phyloP scores from a whole-genome alignment of 30 jellyfish, hydroid and myxozoan species.

The Turritopsis dohrnii region DNA sequence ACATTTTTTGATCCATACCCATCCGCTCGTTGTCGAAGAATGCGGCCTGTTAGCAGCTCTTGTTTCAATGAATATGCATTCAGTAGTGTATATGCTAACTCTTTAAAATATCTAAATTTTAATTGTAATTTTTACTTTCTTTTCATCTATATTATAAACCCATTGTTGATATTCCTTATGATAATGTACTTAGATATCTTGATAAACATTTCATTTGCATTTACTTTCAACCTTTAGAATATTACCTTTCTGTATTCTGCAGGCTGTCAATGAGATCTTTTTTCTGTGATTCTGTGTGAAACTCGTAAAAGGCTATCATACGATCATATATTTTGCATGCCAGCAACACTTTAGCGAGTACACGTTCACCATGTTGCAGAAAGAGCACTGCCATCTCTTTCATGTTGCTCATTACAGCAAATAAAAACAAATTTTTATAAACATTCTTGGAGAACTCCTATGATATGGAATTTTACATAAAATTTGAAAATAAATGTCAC shows the following conservation, averaged over 20 bases:
- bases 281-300: not conserved
- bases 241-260: not conserved
- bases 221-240: too few relatives aligned
- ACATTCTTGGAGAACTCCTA: not conserved
- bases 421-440: not conserved
- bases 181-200: too few relatives aligned
- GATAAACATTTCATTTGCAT: too few relatives aligned
- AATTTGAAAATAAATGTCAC: not conserved
- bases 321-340: not conserved
- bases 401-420: constrained; percentile 10
- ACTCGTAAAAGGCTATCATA: not conserved
- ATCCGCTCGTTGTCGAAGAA: not conserved
- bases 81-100: not conserved
- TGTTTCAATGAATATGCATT: not conserved
- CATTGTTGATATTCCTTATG: too few relatives aligned
- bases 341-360: not conserved
- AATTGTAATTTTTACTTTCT: too few relatives aligned
- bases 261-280: not conserved
- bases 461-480: not conserved
- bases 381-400: constrained; percentile 12
- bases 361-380: not conserved
- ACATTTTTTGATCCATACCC: not conserved
- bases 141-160: too few relatives aligned
- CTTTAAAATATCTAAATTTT: not conserved
- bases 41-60: not conserved